Evolutionary conservation across 2,888 invertebrate species (phyloP).

Genomic region (Ornithoptera priamus): DNA sequence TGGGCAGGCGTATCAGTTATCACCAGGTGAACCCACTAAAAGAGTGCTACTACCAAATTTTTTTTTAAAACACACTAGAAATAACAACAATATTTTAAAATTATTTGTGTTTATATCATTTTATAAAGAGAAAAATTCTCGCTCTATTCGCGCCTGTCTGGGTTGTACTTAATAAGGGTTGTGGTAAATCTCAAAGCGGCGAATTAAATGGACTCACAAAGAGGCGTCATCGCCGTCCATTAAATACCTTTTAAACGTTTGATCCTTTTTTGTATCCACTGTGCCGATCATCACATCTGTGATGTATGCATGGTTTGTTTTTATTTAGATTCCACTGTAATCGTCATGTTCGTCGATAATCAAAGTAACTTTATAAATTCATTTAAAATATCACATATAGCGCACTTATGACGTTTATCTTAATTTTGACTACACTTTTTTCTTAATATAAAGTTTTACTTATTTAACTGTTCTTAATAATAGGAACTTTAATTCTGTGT

Average conservation of each 20-base stretch:
- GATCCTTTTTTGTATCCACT: conserved; percentile 78
- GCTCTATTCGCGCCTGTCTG: conserved; percentile 53
- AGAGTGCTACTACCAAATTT: too few relatives aligned
- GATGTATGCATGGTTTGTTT: conserved; percentile 42
- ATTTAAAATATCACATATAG: too few relatives aligned
- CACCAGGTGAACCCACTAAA: too few relatives aligned
- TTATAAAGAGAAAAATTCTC: conserved; percentile 43
- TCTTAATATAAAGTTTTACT: too few relatives aligned
- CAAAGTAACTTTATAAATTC: too few relatives aligned
- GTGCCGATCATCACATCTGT: conserved; percentile 69
- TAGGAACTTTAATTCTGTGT: too few relatives aligned
- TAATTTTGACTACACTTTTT: too few relatives aligned
- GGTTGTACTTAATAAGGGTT: conserved; percentile 49
- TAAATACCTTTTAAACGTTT: conserved; percentile 80
- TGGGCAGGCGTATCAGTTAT: too few relatives aligned
- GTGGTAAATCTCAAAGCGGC: conserved; percentile 73
- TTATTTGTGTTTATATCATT: not conserved
- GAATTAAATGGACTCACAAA: conserved; percentile 76
- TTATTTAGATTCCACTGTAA: conserved; percentile 58
- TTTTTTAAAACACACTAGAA: too few relatives aligned
- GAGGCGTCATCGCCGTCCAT: conserved; percentile 76
- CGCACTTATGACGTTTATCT: too few relatives aligned
- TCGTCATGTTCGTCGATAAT: not conserved
- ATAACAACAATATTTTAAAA: not conserved
- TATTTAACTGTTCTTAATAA: too few relatives aligned